Evolutionary conservation across 2,888 invertebrate species (phyloP).

Genomic region (Diaprepes abbreviatus): DNA sequence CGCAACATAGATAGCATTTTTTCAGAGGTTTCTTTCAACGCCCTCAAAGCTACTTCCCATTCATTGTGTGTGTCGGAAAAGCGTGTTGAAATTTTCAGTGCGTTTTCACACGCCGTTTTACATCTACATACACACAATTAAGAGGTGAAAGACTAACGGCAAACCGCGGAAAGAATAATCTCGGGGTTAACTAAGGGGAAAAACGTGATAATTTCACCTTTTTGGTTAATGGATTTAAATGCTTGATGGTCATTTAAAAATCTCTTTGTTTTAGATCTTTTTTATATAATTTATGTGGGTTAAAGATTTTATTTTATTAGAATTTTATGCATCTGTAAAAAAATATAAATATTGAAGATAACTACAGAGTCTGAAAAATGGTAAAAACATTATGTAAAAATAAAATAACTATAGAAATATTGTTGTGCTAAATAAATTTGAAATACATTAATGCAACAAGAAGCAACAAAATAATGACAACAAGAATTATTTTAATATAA

Average conservation of each 20-base stretch:
- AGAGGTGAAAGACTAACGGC: slow-evolving; percentile 44
- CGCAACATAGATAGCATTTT: slow-evolving; percentile 64
- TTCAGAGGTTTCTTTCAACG: slow-evolving; percentile 56
- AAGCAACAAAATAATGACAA: too few relatives aligned
- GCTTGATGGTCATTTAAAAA: slow-evolving; percentile 37
- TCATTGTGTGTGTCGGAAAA: slow-evolving; percentile 52
- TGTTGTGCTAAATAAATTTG: too few relatives aligned
- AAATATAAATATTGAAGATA: too few relatives aligned
- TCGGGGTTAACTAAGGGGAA: slow-evolving; percentile 44
- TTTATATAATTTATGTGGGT: slow-evolving; percentile 8
- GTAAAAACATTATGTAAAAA: too few relatives aligned
- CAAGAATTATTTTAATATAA: too few relatives aligned
- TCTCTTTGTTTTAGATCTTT: slow-evolving; percentile 10
- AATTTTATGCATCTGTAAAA: too few relatives aligned
- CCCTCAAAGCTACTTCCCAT: slow-evolving; percentile 56
- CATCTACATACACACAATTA: slow-evolving; percentile 50
- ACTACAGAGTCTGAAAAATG: too few relatives aligned
- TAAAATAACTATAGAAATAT: too few relatives aligned
- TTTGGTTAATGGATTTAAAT: slow-evolving; percentile 43
- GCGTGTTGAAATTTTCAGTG: slow-evolving; percentile 54
- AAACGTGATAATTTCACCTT: slow-evolving; percentile 43
- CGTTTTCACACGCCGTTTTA: slow-evolving; percentile 51
- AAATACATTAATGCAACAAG: too few relatives aligned
- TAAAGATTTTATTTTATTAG: slow-evolving; percentile 1
- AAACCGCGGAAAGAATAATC: slow-evolving; percentile 48